phyloP scores from a whole-genome alignment of 1,140 invertebrate species.

The Panulirus ornatus region DNA sequence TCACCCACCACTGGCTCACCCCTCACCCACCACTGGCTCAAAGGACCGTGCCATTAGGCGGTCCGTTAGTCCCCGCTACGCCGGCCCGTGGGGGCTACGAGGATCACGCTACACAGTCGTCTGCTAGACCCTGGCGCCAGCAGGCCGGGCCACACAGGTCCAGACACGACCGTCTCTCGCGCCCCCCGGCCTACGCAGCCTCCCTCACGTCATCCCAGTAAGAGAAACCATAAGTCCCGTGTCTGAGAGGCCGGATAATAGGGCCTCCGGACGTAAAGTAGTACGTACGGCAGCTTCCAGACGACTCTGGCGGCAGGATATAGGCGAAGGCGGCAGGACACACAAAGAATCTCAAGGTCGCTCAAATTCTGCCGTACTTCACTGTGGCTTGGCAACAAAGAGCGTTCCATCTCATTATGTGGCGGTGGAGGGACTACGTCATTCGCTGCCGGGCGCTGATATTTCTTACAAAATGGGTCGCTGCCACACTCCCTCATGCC shows the following conservation, averaged over 20 bases:
- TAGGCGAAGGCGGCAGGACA: not conserved
- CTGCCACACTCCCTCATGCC: no score
- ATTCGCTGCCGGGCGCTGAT: not conserved
- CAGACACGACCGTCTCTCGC: no score
- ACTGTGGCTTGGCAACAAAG: not conserved
- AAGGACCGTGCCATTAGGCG: not conserved
- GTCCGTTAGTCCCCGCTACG: not conserved
- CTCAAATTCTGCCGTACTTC: not conserved
- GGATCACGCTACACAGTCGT: no score
- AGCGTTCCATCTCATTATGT: not conserved
- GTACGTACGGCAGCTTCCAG: no score
- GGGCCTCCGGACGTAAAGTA: no score
- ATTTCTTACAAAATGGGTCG: no score
- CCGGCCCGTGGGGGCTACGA: no score
- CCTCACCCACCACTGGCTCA: no score
- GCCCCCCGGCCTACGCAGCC: no score
- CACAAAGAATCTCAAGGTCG: not conserved
- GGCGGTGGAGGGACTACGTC: not conserved
- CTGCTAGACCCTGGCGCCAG: no score
- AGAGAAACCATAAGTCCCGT: not conserved
- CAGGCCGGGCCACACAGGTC: no score
- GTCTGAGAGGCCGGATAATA: not conserved
- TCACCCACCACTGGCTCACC: no score
- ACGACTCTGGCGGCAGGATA: not conserved
- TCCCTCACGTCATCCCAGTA: not conserved